Evolutionary conservation across 2,888 invertebrate species (phyloP), one percentile per base, ranked within the genome.

Genomic region (Drosophila suboccidentalis): DNA sequence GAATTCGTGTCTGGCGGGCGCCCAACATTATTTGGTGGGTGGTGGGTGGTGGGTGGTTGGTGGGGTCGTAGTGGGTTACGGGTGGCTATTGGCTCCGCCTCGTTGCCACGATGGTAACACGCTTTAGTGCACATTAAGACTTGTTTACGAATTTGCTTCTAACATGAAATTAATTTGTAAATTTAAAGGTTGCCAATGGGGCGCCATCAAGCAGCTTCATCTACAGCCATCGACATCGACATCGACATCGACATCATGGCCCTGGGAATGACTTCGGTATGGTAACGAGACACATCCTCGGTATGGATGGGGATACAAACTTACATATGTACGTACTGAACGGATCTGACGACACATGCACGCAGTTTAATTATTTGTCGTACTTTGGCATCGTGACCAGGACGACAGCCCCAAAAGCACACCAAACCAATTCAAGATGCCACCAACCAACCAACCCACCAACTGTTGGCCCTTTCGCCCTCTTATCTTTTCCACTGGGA

Each of bases 131-230:
- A 90, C 90, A 90, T 87, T 85, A 89, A 78, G 81, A 75, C 85
- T 90, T 90, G 89, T 90, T 90, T 85, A 87, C 89, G 89, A 83
- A 85, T 85, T 90, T 87, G 85, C 81, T 78, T 87, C 66, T 83
- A 89, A 87, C 90, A 87, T 87, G 89, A 90, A 86, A 90, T 86
- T 90, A 86, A 90, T 86, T 86, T 86, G 89, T 89, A 83, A 86
- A 90, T 87, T 90, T 89, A 83, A 90, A 90, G 71, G 73, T 74
- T 65, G 82, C 59, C 78, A 68, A 66, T 66, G 71, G 66, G 79
- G 70, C 66, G 61, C 63, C 79, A 69, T 58, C 58, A 57, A 47
- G 59, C 55, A 71, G 53, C 41, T 29, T 22, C 49, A 39, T 29
- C 55, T 19, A 34, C 38, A 26, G 9, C 5, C 19, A 26, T 29